A percentile compares a stretch with the other conserved stretches of the same genome.
Evolutionary conservation across 1,140 invertebrate genomes (phyloP).

Genomic region (Sinella curviseta): DNA sequence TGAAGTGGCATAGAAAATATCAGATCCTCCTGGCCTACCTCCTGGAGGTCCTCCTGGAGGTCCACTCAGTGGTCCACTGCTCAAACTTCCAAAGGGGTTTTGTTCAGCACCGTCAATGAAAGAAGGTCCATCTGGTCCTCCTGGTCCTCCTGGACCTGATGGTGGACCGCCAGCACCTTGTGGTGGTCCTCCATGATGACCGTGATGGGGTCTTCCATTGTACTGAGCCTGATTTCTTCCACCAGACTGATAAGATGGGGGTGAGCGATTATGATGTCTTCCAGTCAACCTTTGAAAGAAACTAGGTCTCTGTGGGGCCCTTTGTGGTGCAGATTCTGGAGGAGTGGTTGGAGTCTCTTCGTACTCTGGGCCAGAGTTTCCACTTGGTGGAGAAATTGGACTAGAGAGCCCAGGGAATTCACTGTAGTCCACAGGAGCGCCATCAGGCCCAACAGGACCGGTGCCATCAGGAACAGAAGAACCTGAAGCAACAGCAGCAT

Average conservation of each 20-base stretch:
- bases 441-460: neutral
- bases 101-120: neutral
- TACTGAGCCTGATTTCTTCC: slow-evolving; percentile 6
- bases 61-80: neutral
- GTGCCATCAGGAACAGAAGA: neutral
- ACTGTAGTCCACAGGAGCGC: neutral
- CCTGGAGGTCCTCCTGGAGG: neutral
- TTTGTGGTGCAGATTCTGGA: neutral
- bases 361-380: neutral
- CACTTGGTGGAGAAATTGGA: neutral
- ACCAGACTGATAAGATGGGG: neutral
- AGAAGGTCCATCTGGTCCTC: neutral
- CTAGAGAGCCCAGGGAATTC: neutral
- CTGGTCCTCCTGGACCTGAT: neutral
- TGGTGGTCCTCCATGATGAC: neutral
- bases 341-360: neutral
- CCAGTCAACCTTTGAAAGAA: neutral
- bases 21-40: neutral
- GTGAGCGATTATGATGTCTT: neutral
- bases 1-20: neutral
- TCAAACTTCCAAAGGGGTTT: neutral
- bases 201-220: neutral
- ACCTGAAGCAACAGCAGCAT: neutral
- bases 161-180: neutral
- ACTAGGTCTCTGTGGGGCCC: neutral